Evolutionary conservation across 2,113 vertebrate genomes (phyloP).

Genomic region (Sorex araneus): DNA sequence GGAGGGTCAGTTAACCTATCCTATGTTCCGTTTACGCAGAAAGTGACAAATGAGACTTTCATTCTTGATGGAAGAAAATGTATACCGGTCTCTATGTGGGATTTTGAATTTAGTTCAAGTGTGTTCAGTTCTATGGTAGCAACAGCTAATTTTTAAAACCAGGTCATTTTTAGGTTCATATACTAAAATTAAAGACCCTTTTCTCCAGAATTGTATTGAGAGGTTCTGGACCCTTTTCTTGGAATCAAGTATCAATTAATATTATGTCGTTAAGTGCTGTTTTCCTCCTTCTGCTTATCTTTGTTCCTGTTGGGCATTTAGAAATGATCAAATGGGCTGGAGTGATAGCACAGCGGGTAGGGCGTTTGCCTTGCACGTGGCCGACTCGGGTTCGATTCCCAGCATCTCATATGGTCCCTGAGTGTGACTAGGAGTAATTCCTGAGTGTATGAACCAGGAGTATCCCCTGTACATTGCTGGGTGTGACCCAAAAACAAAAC

Average conservation of each 20-base stretch:
- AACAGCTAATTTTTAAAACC: not conserved
- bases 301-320: no score
- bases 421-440: not conserved
- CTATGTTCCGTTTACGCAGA: not conserved
- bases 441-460: no score
- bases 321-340: no score
- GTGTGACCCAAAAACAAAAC: no score
- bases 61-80: constrained; percentile 15
- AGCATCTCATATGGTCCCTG: not conserved
- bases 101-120: not conserved
- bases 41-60: constrained; percentile 3
- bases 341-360: no score
- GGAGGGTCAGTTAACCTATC: not conserved
- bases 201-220: not conserved
- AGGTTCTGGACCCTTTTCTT: not conserved
- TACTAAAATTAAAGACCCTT: not conserved
- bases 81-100: no score
- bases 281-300: not conserved
- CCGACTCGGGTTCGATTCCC: no score
- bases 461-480: no score
- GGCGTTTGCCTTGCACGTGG: no score
- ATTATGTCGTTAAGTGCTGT: not conserved
- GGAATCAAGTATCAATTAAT: not conserved
- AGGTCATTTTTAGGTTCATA: not conserved
- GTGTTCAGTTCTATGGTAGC: not conserved